Evolutionary conservation across 2,113 vertebrate genomes (phyloP), one percentile per base, ranked within the genome.

Genomic region (Prunella himalayana): DNA sequence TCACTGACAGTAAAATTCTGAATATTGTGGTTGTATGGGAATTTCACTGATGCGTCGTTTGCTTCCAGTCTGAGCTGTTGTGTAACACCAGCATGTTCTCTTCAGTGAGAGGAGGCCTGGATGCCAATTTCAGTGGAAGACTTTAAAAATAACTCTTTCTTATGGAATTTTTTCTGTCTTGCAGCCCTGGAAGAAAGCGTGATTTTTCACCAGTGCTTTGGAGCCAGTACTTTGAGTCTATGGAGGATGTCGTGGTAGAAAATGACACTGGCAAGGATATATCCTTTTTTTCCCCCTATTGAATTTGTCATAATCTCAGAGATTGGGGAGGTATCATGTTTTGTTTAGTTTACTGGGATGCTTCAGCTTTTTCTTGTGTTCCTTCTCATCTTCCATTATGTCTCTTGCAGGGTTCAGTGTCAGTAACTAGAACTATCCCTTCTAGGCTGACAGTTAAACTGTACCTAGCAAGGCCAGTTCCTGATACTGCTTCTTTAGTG

Each of bases 221-320:
- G 99, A 99, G 98, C 97, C 99, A 99, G 66, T 99, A 99, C 96
- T 99, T 99, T 96, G 99, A 99, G 94, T 99, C 98, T 7, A 99
- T 99, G 98, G 99, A 99, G 96, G 99, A 99, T 2, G 98, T 99
- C 10, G 98, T 99, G 95, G 98, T 99, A 83, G 99, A 99, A 92
- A 99, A 98, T 90, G 99, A 99, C 94, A 99, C 98, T 71, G 98
- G 98, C 96, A 99, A 41, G 98, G 99, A 99, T 98, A 99, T 99
- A 99, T 99, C 99, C 99, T 99, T 98, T 97, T 30, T 95, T 47
- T 39, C 20, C 54, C 18, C 41, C 19, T 13, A 10, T 2, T 35
- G 18, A 30, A 37, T 28, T 84, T 54, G n/a, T n/a, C 31, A 10
- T 54, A 11, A 42, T 56, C 27, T 28, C 31, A 31, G 42, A 28